Base-by-base conservation (phyloP, 2,113 vertebrate genomes). In the Suncus etruscus region DNA sequence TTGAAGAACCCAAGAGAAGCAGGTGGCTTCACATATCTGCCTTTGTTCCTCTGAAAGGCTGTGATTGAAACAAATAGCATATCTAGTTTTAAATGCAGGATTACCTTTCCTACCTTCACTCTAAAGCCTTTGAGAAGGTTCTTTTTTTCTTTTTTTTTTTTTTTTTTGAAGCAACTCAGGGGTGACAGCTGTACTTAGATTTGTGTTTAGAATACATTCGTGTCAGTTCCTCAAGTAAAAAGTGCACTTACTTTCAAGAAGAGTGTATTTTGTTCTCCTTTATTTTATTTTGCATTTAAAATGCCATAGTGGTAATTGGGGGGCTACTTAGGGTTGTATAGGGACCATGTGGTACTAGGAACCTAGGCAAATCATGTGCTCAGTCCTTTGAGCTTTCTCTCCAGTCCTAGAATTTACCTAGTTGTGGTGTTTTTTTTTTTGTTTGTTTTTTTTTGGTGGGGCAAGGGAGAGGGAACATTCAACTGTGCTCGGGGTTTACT, bases 41-140 rank as follows among this genome's bases (percentile, higher is more conserved):
- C 22, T 73, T 88, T 82, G 70, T 72, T 87, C n/a, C n/a, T 24
- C 15, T 92, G 51, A 78, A 86, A 92, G 65, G 22, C 45, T 74
- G 4, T 54, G 73, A 76, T 80, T 63, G 54, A 75, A 84, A 75
- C 32, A 90, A 22, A n/a, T 65, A 14, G 8, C n/a, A 86, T 61
- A 32, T 39, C 29, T 68, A 27, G 45, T 86, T 86, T 86, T 74
- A 68, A 86, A 24, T 50, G 54, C 22, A 73, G 32, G 29, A 14
- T 11, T n/a, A 65, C 47, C 6, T 91, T 92, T 69, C n/a, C 85
- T 76, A 86, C 63, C 16, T 2, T 6, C 11, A 39, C 31, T 3
- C 22, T 47, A 50, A 50, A 78, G 83, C 11, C 6, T 86, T 63
- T 88, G 18, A 48, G 48, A 63, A 50, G 25, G 4, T 69, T 8